Evolutionary conservation across 1,140 invertebrate genomes (phyloP).

Genomic region (Wasmannia auropunctata): DNA sequence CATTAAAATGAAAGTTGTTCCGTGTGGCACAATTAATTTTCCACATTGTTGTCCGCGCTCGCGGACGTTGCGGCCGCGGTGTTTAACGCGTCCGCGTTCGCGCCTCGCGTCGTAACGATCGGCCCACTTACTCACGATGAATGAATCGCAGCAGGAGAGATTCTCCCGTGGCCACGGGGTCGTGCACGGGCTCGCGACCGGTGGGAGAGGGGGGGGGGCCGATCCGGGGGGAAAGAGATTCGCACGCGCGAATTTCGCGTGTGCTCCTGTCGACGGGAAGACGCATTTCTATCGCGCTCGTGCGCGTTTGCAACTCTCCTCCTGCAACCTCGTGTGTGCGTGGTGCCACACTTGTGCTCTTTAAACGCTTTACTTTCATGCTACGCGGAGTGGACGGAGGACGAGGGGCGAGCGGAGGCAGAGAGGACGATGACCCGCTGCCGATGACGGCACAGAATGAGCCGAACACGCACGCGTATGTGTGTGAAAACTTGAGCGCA

Average conservation of each 20-base stretch:
- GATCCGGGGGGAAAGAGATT: background rate
- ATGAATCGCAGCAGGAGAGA: background rate
- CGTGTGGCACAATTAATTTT: slow-evolving; percentile 56
- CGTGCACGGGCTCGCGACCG: too few relatives aligned
- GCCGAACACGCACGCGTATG: slow-evolving; percentile 50
- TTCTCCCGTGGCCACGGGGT: background rate
- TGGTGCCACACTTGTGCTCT: slow-evolving; percentile 28
- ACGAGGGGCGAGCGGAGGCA: slow-evolving; percentile 24
- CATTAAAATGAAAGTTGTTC: slow-evolving; percentile 65
- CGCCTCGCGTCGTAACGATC: slow-evolving; percentile 32
- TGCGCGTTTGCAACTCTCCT: background rate
- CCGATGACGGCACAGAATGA: slow-evolving; percentile 69
- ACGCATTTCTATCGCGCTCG: background rate
- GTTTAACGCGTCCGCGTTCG: slow-evolving; percentile 17
- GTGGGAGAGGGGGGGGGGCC: too few relatives aligned
- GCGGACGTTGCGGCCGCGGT: slow-evolving; percentile 12
- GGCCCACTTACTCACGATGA: slow-evolving; percentile 13
- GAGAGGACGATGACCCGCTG: slow-evolving; percentile 70
- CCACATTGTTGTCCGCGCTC: slow-evolving; percentile 38
- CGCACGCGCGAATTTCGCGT: background rate
- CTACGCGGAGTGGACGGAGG: slow-evolving; percentile 10
- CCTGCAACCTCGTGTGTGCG: slow-evolving; percentile 1
- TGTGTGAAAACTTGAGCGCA: slow-evolving; percentile 48
- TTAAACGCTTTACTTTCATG: slow-evolving; percentile 61
- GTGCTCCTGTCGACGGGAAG: background rate